Conservation (phyloP, 2,888 invertebrate species). For the Lobophora halterata region DNA sequence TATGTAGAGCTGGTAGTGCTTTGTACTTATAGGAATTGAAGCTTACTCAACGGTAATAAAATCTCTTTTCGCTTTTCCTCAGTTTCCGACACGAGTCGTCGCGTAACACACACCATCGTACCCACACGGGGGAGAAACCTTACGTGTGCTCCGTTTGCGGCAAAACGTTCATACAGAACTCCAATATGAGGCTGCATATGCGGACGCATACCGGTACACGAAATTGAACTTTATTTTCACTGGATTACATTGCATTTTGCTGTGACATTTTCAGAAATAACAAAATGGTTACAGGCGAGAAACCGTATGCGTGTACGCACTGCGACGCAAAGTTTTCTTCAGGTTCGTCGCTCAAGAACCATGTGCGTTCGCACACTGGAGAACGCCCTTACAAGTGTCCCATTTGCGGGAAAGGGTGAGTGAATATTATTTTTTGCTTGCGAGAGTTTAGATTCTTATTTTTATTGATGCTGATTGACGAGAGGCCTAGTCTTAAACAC, state of each 20-base stretch:
- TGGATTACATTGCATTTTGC: not conserved
- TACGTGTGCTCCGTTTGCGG: slow-evolving; percentile 79
- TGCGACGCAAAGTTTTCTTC: slow-evolving; percentile 73
- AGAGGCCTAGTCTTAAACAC: too few species aligned
- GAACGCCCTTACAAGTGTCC: slow-evolving; percentile 79
- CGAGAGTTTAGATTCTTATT: not conserved
- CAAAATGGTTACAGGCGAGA: slow-evolving; percentile 42
- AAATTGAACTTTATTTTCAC: not conserved
- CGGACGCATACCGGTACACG: slow-evolving; percentile 62
- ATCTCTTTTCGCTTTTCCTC: slow-evolving; percentile 1
- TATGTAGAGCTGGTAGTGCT: too few species aligned
- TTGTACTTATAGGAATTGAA: too few species aligned
- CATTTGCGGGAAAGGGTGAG: slow-evolving; percentile 72
- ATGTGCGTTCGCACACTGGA: slow-evolving; percentile 80
- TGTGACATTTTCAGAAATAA: too few species aligned
- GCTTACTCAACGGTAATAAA: too few species aligned
- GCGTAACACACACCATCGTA: slow-evolving; percentile 80
- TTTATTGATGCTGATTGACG: not conserved
- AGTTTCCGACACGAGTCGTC: slow-evolving; percentile 83
- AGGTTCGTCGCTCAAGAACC: slow-evolving; percentile 76
- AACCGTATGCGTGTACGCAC: slow-evolving; percentile 46
- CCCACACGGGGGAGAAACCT: slow-evolving; percentile 83
- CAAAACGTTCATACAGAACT: slow-evolving; percentile 82
- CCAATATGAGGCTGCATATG: slow-evolving; percentile 75
- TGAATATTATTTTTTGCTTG: too few species aligned